Conservation (phyloP, 2,113 vertebrate species). For the Corydoras maculifer region DNA sequence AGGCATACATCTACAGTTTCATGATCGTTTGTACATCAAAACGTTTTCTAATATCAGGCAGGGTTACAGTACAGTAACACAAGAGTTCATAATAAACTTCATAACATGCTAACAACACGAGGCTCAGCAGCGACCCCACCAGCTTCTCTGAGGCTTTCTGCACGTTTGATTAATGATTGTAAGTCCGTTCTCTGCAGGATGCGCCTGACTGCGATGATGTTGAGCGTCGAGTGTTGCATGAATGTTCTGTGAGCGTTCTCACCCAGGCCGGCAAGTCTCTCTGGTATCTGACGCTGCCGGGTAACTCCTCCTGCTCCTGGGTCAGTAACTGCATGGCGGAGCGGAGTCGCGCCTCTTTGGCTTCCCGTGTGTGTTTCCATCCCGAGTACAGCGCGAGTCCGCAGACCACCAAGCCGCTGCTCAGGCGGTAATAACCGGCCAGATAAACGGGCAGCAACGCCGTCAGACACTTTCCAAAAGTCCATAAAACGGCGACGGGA, state of each 20-base stretch:
- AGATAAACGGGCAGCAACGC: slow-evolving; percentile 81
- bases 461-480: slow-evolving; percentile 75
- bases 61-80: background rate
- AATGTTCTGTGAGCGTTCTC: slow-evolving; percentile 30
- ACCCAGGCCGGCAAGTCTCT: slow-evolving; percentile 79
- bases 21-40: too few relatives aligned
- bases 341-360: slow-evolving; percentile 68
- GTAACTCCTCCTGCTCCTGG: slow-evolving; percentile 63
- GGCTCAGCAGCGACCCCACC: background rate
- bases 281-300: slow-evolving; percentile 54
- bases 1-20: too few relatives aligned
- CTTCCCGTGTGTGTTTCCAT: slow-evolving; percentile 76
- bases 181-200: background rate
- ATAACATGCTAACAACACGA: background rate
- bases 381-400: slow-evolving; percentile 82
- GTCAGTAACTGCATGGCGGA: slow-evolving; percentile 65
- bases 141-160: background rate
- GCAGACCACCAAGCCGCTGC: slow-evolving; percentile 73
- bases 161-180: background rate
- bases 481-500: slow-evolving; percentile 66
- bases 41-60: background rate
- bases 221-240: background rate
- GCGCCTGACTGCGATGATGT: background rate
- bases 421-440: slow-evolving; percentile 77
- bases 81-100: background rate